phyloP scores from a whole-genome alignment of 2,113 vertebrate genomes.

The Rhinolophus sinicus region DNA sequence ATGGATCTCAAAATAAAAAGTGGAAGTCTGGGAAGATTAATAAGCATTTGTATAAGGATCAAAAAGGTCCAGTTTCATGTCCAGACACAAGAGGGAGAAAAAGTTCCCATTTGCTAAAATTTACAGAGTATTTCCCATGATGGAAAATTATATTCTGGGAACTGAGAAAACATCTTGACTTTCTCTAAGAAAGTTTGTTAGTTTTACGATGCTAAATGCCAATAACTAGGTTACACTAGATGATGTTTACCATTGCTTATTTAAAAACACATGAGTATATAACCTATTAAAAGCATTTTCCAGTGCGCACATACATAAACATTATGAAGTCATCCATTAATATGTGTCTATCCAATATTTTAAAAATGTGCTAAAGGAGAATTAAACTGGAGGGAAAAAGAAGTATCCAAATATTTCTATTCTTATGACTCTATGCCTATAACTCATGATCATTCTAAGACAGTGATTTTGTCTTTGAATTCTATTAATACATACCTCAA shows the following conservation, averaged over 20 bases:
- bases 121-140: neutral
- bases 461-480: neutral
- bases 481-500: neutral
- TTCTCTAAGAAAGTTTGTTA: conserved; percentile 1
- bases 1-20: conserved; percentile 23
- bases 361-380: neutral
- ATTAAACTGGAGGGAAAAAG: neutral
- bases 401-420: neutral
- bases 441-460: neutral
- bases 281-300: neutral
- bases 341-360: neutral
- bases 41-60: neutral
- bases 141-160: conserved; percentile 39
- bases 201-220: neutral
- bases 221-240: neutral
- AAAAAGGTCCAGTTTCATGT: neutral
- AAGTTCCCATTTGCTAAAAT: conserved; percentile 8
- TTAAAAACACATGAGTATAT: neutral
- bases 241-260: neutral
- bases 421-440: neutral
- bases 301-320: neutral
- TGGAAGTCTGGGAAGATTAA: conserved; percentile 8
- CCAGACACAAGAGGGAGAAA: neutral
- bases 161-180: neutral
- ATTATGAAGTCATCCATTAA: neutral